Conservation (phyloP, 2,888 invertebrate species). For the Acleris literana region DNA sequence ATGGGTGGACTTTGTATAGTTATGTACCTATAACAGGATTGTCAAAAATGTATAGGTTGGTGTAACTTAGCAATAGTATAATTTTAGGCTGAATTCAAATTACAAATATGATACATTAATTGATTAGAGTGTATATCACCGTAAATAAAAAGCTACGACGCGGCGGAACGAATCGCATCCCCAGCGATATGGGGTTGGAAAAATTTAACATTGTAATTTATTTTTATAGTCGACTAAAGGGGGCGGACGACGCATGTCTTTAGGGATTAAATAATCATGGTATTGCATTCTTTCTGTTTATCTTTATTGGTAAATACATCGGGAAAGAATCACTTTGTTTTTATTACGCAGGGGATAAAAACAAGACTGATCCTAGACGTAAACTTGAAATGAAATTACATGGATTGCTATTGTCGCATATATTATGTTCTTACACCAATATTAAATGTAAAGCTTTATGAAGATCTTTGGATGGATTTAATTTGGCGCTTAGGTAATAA, state of each 20-base stretch:
- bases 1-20: too few species aligned
- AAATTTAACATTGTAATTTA: slow-evolving; percentile 81
- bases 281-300: slow-evolving; percentile 59
- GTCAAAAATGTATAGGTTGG: too few species aligned
- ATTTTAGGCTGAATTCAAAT: too few species aligned
- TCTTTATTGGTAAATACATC: slow-evolving; percentile 53
- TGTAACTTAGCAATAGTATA: too few species aligned
- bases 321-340: slow-evolving; percentile 35
- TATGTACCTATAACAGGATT: too few species aligned
- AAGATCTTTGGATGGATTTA: too few species aligned
- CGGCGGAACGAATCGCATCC: slow-evolving; percentile 74
- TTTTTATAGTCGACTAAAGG: slow-evolving; percentile 70
- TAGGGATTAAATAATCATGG: slow-evolving; percentile 71
- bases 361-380: slow-evolving; percentile 1
- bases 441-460: neutral
- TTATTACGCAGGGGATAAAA: slow-evolving; percentile 19
- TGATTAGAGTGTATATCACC: slow-evolving; percentile 54
- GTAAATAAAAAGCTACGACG: slow-evolving; percentile 70
- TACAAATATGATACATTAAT: slow-evolving; percentile 46
- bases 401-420: neutral
- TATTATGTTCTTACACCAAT: neutral
- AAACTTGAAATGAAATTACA: too few species aligned
- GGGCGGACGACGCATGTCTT: slow-evolving; percentile 58
- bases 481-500: too few species aligned
- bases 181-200: slow-evolving; percentile 70